Evolutionary conservation across 2,888 invertebrate species (phyloP), one percentile per base, ranked within the genome.

Genomic region (Abrostola triplasia): DNA sequence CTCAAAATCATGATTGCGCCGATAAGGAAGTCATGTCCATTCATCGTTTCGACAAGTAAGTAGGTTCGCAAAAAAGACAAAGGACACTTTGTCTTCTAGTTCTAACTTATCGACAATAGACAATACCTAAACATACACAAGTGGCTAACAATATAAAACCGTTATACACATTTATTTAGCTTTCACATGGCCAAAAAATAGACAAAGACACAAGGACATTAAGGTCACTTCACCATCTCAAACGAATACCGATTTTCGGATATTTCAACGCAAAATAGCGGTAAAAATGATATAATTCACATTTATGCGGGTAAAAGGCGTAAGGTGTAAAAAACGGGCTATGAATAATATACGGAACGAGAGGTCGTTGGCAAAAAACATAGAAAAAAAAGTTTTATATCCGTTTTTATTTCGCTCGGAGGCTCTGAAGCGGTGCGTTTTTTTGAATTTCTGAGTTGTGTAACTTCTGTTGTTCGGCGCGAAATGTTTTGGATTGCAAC

Each of bases 341-440:
- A 84, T 86, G 84, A 84, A 86, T 86, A 84, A 84, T 84, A 81
- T 77, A 77, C 68, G 73, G 80, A 81, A 82, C 76, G 70, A 65
- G 70, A 75, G 79, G 74, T 72, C 77, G 83, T 77, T 78, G 57
- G 69, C 71, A 72, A 76, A 77, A n/a, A 81, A 79, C 73, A 71
- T 70, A 70, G 70, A 75, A 78, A 79, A 84, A 80, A 78, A 68
- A 75, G 59, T 77, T 83, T 73, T 73, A 81, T 67, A 72, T 59
- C 60, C 70, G 59, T 77, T 80, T 80, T 83, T 83, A 79, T 81
- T 81, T 70, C 56, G 73, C 65, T 52, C 56, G 59, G 50, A 57
- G 57, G 53, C 38, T 38, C 50, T 35, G 63, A 37, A 61, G 57
- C 54, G 62, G 57, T 64, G 64, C 36, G 58, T 63, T 77, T 75